These are phyloP conservation scores for Drosophila ohnishii DNA, from an alignment of 1,140 invertebrate genomes.

Conservation along the genomic window DNA sequence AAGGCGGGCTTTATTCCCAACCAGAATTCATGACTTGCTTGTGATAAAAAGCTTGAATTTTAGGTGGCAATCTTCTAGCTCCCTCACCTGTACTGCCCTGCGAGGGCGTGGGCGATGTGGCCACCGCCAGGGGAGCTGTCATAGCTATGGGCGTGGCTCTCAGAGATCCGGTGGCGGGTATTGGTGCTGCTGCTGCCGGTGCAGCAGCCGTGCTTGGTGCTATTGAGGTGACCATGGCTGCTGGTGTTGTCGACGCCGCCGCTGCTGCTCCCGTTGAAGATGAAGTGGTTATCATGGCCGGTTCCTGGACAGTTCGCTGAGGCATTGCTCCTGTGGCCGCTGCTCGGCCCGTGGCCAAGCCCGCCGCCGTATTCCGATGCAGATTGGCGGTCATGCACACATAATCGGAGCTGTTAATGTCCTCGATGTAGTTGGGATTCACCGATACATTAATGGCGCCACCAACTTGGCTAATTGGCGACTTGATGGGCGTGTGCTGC, in stretches of 20 bases:
- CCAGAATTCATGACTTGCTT: background rate
- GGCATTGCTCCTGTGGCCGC: constrained; percentile 21
- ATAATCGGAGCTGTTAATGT: constrained; percentile 88
- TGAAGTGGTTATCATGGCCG: constrained; percentile 9
- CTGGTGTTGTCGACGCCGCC: background rate
- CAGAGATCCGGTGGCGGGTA: constrained; percentile 42
- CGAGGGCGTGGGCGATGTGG: constrained; percentile 80
- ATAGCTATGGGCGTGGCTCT: constrained; percentile 66
- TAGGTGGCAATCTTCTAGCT: background rate
- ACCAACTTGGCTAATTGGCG: constrained; percentile 10
- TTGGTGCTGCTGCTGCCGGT: constrained; percentile 18
- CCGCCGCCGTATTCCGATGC: constrained; percentile 55
- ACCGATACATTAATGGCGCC: constrained; percentile 75
- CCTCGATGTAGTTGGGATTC: constrained; percentile 84
- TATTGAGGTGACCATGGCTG: constrained; percentile 1
- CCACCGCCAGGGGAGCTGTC: constrained; percentile 63
- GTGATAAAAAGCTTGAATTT: too few relatives aligned
- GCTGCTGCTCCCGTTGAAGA: constrained; percentile 1
- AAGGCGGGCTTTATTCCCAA: background rate
- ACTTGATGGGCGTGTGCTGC: constrained; percentile 75
- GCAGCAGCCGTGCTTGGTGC: constrained; percentile 23
- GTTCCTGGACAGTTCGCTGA: constrained; percentile 34
- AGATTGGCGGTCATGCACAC: constrained; percentile 88
- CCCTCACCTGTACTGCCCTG: constrained; percentile 75
- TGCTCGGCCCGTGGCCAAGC: constrained; percentile 35